Evolutionary conservation across 2,113 vertebrate species (phyloP).

Genomic region (Bungarus multicinctus): DNA sequence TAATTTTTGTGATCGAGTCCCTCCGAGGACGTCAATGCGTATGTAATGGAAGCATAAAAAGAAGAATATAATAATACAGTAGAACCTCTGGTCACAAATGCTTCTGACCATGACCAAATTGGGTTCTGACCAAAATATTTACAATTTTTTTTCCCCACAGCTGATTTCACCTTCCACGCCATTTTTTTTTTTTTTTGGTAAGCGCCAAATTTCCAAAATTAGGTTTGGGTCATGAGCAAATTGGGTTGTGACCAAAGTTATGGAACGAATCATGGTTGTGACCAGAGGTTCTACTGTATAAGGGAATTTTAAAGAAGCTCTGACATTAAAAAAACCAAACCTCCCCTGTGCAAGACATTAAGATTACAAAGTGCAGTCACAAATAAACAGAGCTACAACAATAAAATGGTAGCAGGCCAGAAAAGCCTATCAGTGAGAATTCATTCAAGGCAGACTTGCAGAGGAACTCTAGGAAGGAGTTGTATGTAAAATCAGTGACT

Average conservation of each 20-base stretch:
- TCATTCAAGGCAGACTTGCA: background rate
- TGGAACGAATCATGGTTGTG: too few relatives aligned
- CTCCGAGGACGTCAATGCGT: background rate
- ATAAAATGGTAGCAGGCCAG: background rate
- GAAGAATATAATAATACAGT: background rate
- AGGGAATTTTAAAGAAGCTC: background rate
- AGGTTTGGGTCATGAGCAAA: too few relatives aligned
- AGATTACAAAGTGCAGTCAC: background rate
- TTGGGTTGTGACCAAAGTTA: too few relatives aligned
- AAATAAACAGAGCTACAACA: background rate
- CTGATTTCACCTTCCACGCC: too few relatives aligned
- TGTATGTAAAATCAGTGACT: background rate
- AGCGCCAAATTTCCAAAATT: too few relatives aligned
- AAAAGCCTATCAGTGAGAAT: background rate
- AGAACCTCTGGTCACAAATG: too few relatives aligned
- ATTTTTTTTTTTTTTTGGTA: too few relatives aligned
- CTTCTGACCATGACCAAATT: too few relatives aligned
- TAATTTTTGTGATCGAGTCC: background rate
- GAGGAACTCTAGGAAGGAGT: background rate
- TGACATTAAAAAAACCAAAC: background rate
- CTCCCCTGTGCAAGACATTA: background rate
- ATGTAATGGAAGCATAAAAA: background rate
- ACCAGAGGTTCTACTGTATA: too few relatives aligned
- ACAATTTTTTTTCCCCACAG: too few relatives aligned
- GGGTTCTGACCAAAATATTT: too few relatives aligned